phyloP scores from a whole-genome alignment of 2,113 vertebrate species.

The Dinomys branickii region DNA sequence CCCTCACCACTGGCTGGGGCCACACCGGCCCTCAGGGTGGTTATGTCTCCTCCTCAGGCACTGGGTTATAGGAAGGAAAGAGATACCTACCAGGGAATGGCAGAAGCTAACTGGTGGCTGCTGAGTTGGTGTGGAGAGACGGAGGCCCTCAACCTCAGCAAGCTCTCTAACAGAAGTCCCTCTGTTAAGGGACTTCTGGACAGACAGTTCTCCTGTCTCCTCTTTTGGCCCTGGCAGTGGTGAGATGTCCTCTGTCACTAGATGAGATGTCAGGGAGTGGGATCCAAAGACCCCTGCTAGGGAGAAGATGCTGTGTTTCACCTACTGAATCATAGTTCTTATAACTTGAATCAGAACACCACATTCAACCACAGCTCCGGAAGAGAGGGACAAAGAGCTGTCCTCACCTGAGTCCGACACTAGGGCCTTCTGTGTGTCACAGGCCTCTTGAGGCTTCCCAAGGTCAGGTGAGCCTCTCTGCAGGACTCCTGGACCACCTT shows the following conservation, averaged over 20 bases:
- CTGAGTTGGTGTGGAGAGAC: not conserved
- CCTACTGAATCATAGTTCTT: accelerated
- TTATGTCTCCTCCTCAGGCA: not conserved
- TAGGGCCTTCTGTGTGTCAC: not conserved
- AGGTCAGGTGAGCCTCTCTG: not conserved
- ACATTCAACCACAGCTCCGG: not conserved
- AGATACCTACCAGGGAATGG: not conserved
- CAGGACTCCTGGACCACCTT: not conserved
- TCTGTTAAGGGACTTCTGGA: not conserved
- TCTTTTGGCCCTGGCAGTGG: not conserved
- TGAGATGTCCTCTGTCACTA: not conserved
- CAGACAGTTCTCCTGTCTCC: not conserved
- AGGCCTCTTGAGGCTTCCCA: not conserved
- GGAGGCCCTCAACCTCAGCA: too few species aligned
- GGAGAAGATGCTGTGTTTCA: not conserved
- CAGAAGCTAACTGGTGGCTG: not conserved
- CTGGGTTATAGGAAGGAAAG: not conserved
- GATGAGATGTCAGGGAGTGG: not conserved
- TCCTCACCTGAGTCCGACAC: not conserved
- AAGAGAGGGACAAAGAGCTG: not conserved
- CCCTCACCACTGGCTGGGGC: not conserved
- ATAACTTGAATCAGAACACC: not conserved
- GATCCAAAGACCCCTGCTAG: not conserved
- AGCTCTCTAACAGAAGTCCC: too few species aligned
- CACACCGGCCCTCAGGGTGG: not conserved